Percentiles rank a stretch among this genome's conserved stretches.
These are phyloP conservation scores for Silvanus unidentatus DNA, from an alignment of 2,888 invertebrate species.

Conservation along the genomic window DNA sequence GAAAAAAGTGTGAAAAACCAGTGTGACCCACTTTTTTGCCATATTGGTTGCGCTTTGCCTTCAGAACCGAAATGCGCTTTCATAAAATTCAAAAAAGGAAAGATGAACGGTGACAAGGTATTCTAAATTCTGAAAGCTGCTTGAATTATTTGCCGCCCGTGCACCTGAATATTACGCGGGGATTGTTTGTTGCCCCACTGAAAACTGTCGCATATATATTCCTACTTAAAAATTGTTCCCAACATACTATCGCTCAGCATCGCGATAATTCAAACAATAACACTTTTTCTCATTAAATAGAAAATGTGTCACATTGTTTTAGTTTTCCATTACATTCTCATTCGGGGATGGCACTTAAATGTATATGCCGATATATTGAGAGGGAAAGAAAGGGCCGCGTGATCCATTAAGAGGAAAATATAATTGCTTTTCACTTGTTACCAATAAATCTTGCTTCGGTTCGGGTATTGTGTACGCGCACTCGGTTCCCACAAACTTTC, in stretches of 20 bases:
- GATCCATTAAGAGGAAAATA: slow-evolving; percentile 24
- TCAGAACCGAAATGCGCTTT: slow-evolving; percentile 1
- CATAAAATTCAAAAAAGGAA: slow-evolving; percentile 21
- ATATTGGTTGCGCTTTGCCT: neutral
- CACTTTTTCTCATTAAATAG: too few species aligned
- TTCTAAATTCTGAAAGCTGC: slow-evolving; percentile 22
- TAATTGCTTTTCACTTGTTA: slow-evolving; percentile 26
- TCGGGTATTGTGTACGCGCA: slow-evolving; percentile 12
- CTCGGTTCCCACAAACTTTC: slow-evolving; percentile 16
- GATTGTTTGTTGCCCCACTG: slow-evolving; percentile 16
- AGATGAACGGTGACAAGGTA: slow-evolving; percentile 26
- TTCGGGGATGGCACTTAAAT: too few species aligned
- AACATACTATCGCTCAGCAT: too few species aligned
- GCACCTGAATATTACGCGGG: slow-evolving; percentile 18
- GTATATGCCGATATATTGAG: neutral
- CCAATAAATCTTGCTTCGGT: slow-evolving; percentile 24
- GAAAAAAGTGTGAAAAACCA: too few species aligned
- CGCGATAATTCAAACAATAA: too few species aligned
- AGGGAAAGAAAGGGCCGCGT: slow-evolving; percentile 12
- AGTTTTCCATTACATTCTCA: too few species aligned
- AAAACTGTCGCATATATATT: slow-evolving; percentile 11
- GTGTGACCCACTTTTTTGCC: neutral
- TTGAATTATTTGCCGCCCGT: slow-evolving; percentile 20
- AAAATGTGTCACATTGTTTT: too few species aligned
- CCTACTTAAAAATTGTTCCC: neutral